Conservation (phyloP, 2,888 invertebrate genomes). For the Ectropis crepuscularia region DNA sequence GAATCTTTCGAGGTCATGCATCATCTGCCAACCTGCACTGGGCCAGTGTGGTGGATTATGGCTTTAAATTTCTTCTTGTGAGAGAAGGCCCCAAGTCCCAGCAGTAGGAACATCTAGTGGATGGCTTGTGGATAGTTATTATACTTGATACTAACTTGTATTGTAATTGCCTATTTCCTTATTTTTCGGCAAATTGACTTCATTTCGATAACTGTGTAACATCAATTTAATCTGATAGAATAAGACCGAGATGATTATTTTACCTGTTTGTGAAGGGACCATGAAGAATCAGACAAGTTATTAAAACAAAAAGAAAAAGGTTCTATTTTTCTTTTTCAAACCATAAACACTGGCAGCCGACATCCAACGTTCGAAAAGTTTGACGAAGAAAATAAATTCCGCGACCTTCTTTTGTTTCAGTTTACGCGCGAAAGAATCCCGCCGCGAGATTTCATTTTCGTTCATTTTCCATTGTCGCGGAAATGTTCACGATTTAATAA, state of each 20-base stretch:
- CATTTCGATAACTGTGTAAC: too few relatives aligned
- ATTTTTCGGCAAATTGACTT: too few relatives aligned
- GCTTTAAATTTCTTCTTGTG: too few relatives aligned
- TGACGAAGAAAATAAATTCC: conserved; percentile 32
- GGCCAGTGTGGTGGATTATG: too few relatives aligned
- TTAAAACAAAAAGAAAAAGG: conserved; percentile 24
- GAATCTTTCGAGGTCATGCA: too few relatives aligned
- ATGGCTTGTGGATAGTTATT: too few relatives aligned
- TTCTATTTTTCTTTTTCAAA: conserved; percentile 20
- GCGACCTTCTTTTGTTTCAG: conserved; percentile 38
- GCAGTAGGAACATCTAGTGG: too few relatives aligned
- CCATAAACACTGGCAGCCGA: conserved; percentile 37
- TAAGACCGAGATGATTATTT: neutral
- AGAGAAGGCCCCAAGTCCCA: too few relatives aligned
- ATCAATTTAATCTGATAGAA: neutral
- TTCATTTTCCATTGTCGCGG: conserved; percentile 36
- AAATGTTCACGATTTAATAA: conserved; percentile 31
- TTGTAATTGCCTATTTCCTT: too few relatives aligned
- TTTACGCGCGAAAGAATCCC: conserved; percentile 37
- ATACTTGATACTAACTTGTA: too few relatives aligned
- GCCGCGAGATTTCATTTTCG: conserved; percentile 32
- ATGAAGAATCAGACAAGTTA: conserved; percentile 16
- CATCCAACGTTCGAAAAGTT: conserved; percentile 35
- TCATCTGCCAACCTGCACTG: too few relatives aligned
- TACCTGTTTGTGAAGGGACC: neutral